Conservation (phyloP, 2,113 vertebrate species). For the Lasiurus cinereus region DNA sequence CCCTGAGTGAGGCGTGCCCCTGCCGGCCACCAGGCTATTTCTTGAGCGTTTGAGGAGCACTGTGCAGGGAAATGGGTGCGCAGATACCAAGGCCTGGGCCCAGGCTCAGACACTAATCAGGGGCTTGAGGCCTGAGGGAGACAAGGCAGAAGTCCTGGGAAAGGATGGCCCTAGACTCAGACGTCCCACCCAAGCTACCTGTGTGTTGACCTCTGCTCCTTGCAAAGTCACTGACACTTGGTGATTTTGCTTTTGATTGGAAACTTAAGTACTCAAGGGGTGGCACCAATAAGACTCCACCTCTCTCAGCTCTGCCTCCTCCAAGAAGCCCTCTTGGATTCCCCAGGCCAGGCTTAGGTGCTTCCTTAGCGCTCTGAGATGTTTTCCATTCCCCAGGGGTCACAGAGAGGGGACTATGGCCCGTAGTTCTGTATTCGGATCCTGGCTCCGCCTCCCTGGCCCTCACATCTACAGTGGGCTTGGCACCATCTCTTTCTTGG, state of each 20-base stretch:
- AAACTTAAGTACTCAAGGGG: neutral
- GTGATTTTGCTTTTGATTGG: neutral
- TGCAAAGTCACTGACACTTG: neutral
- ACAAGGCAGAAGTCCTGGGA: too few relatives aligned
- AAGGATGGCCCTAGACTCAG: too few relatives aligned
- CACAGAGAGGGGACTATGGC: fast-evolving
- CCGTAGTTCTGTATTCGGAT: fast-evolving
- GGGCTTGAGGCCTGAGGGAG: too few relatives aligned
- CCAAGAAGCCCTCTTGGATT: neutral
- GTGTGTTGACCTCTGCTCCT: neutral
- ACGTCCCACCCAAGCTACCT: neutral
- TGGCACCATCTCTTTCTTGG: neutral
- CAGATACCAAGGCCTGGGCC: too few relatives aligned
- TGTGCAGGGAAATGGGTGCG: too few relatives aligned
- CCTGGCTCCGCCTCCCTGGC: neutral
- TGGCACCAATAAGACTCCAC: neutral
- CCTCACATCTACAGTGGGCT: neutral
- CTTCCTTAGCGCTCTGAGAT: too few relatives aligned
- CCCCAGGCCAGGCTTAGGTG: neutral
- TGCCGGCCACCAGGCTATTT: too few relatives aligned
- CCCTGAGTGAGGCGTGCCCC: too few relatives aligned
- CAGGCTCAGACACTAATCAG: too few relatives aligned
- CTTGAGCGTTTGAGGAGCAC: too few relatives aligned
- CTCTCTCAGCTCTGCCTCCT: neutral
- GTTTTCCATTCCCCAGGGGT: neutral